A percentile compares a stretch with the other conserved stretches of the same genome.
Evolutionary conservation across 2,797 vertebrate species (phyloP).

Genomic region (Cirrhinus molitorella): DNA sequence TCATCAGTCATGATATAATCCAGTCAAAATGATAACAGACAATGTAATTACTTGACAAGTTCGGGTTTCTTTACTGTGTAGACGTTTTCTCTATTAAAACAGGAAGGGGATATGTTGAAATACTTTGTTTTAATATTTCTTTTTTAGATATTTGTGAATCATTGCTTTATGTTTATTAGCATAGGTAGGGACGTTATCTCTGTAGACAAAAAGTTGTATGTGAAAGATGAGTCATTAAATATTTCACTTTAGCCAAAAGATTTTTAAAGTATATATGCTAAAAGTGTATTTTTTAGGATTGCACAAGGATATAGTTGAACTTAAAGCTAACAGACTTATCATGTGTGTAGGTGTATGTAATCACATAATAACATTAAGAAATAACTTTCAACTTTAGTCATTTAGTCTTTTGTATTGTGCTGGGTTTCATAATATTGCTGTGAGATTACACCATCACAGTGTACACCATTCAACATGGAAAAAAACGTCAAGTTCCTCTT

Average conservation of each 20-base stretch:
- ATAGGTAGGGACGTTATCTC: not conserved
- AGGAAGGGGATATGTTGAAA: not conserved
- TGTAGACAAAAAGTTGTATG: not conserved
- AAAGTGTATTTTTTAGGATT: not conserved
- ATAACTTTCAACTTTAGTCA: not conserved
- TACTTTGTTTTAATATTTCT: not conserved
- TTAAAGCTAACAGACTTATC: too few species aligned
- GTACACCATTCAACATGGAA: not conserved
- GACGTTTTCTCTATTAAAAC: not conserved
- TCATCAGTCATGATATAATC: too few species aligned
- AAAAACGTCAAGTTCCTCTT: slow-evolving; percentile 1
- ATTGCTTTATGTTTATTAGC: not conserved
- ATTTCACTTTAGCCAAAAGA: not conserved
- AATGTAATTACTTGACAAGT: not conserved
- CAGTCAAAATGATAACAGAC: not conserved
- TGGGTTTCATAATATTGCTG: not conserved
- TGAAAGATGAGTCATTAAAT: not conserved
- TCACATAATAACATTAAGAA: too few species aligned
- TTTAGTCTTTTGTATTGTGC: not conserved
- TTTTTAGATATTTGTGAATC: not conserved
- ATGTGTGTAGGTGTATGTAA: not conserved
- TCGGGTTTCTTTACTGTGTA: not conserved
- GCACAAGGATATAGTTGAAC: not conserved
- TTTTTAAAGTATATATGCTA: not conserved
- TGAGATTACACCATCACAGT: not conserved